Conservation (phyloP, 1,140 invertebrate species). For the Drosophila erecta region DNA sequence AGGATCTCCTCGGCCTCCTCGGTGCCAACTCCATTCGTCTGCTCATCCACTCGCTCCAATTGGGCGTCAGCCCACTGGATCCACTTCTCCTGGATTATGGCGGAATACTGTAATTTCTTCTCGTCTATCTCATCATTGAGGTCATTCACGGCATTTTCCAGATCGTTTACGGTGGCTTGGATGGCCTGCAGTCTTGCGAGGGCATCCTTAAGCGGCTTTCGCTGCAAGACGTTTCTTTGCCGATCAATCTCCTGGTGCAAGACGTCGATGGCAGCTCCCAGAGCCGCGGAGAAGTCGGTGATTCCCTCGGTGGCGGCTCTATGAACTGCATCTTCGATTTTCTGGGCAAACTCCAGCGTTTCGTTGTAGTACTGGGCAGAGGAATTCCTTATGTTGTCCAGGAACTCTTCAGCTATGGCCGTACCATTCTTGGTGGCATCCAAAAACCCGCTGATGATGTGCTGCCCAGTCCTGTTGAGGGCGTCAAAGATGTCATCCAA, state of each 20-base stretch:
- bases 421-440: constrained; percentile 11
- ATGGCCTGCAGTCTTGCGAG: constrained; percentile 14
- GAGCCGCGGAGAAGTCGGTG: not conserved
- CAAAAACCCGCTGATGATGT: constrained; percentile 12
- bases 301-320: constrained; percentile 3
- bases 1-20: constrained; percentile 28
- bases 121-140: constrained; percentile 14
- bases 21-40: constrained; percentile 13
- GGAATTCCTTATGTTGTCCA: constrained; percentile 2
- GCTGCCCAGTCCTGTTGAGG: constrained; percentile 14
- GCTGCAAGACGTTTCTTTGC: not conserved
- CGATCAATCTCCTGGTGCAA: not conserved
- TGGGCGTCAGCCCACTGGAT: constrained; percentile 37
- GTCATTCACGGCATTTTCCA: constrained; percentile 7
- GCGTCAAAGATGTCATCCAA: constrained; percentile 16
- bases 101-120: not conserved
- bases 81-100: constrained; percentile 5
- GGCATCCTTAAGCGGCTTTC: constrained; percentile 2
- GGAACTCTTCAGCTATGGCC: not conserved
- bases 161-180: not conserved
- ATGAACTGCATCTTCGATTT: constrained; percentile 25
- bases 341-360: not conserved
- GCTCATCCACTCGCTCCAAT: constrained; percentile 28
- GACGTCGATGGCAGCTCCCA: not conserved
- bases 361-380: not conserved